Conservation (phyloP, 2,113 vertebrate species). For the Caranx ignobilis region DNA sequence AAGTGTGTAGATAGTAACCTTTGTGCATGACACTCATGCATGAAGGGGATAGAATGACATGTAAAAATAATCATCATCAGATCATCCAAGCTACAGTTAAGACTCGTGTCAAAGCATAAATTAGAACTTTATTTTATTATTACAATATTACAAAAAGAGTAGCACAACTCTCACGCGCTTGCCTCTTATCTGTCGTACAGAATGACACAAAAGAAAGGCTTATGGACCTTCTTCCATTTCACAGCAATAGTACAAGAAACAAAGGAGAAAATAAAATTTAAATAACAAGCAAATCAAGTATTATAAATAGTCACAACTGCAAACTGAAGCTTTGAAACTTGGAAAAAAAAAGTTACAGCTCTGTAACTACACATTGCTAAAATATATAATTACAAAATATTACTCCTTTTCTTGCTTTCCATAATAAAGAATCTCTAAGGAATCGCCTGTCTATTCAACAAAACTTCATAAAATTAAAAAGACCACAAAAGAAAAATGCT, state of each 20-base stretch:
- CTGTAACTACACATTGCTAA: slow-evolving; percentile 90
- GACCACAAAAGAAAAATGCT: slow-evolving; percentile 67
- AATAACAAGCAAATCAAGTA: slow-evolving; percentile 85
- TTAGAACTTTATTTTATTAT: slow-evolving; percentile 91
- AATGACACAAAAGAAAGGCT: slow-evolving; percentile 83
- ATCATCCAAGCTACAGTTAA: slow-evolving; percentile 3
- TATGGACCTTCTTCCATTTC: slow-evolving; percentile 82
- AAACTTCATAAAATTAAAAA: slow-evolving; percentile 82
- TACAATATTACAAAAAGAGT: slow-evolving; percentile 91
- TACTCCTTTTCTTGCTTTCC: slow-evolving; percentile 83
- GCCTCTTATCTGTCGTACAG: slow-evolving; percentile 81
- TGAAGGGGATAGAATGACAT: background rate
- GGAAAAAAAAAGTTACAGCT: slow-evolving; percentile 83
- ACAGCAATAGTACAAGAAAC: slow-evolving; percentile 84
- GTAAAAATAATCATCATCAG: slow-evolving; percentile 4
- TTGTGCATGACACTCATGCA: background rate
- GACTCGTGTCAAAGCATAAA: slow-evolving; percentile 85
- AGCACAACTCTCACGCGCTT: slow-evolving; percentile 85
- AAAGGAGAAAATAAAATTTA: slow-evolving; percentile 75
- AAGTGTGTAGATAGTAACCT: background rate
- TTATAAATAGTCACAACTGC: slow-evolving; percentile 88
- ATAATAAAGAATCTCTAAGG: slow-evolving; percentile 87
- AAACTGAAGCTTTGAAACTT: slow-evolving; percentile 89
- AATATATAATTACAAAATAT: slow-evolving; percentile 90
- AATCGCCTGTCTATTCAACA: slow-evolving; percentile 88